phyloP scores from a whole-genome alignment of 1,140 invertebrate genomes.

The Drosophila aff. region DNA sequence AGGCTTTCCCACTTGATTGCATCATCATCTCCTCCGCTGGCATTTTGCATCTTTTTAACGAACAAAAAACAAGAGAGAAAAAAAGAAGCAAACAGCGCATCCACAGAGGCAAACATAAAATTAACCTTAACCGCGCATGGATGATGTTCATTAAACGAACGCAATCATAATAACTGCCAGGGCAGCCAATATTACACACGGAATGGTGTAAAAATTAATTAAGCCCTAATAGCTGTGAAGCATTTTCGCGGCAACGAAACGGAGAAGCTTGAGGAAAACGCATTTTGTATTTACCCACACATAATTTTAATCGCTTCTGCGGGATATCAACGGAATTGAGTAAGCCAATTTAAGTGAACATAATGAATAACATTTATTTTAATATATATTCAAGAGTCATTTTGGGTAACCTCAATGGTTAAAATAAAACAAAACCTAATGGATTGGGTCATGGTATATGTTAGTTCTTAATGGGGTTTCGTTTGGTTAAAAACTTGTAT shows the following conservation, averaged over 20 bases:
- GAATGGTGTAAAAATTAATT: slow-evolving; percentile 59
- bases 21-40: slow-evolving; percentile 23
- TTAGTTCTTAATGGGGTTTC: too few species aligned
- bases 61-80: slow-evolving; percentile 8
- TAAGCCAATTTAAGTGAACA: slow-evolving; percentile 27
- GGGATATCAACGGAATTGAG: slow-evolving; percentile 16
- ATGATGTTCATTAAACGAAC: slow-evolving; percentile 46
- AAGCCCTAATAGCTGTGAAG: slow-evolving; percentile 58
- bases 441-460: too few species aligned
- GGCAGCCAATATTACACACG: slow-evolving; percentile 37
- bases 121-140: slow-evolving; percentile 39
- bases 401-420: neutral
- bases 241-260: slow-evolving; percentile 10
- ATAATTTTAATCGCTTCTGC: slow-evolving; percentile 35
- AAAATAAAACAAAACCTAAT: slow-evolving; percentile 3
- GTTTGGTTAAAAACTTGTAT: neutral
- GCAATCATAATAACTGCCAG: slow-evolving; percentile 50
- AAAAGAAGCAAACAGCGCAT: neutral
- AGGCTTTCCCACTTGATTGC: slow-evolving; percentile 24
- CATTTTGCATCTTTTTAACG: slow-evolving; percentile 22
- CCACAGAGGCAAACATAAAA: slow-evolving; percentile 29
- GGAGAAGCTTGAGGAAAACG: slow-evolving; percentile 25
- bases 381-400: slow-evolving; percentile 6
- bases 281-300: slow-evolving; percentile 32
- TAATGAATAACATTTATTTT: slow-evolving; percentile 21